These are phyloP conservation scores for Scelioninae gen. 2 DNA, from an alignment of 2,888 invertebrate genomes.

Conservation along the genomic window DNA sequence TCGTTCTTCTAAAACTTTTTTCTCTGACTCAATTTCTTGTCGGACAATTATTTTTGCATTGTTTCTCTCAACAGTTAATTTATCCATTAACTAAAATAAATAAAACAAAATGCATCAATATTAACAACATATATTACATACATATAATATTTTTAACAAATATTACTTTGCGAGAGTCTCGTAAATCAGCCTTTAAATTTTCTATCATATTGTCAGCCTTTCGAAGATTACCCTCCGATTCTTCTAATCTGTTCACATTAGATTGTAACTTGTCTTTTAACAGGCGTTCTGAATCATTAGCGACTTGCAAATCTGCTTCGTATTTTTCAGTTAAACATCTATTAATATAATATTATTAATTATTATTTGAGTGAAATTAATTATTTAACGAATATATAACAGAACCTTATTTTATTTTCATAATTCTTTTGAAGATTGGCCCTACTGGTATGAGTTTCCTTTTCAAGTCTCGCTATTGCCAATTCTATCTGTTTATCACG, in stretches of 20 bases:
- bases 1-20: conserved; percentile 79
- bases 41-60: conserved; percentile 79
- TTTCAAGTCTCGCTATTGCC: conserved; percentile 82
- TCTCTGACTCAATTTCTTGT: conserved; percentile 80
- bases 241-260: conserved; percentile 80
- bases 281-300: conserved; percentile 82
- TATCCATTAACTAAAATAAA: conserved; percentile 76
- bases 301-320: conserved; percentile 82
- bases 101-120: conserved; percentile 13
- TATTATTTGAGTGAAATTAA: background rate
- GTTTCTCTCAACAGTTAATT: conserved; percentile 78
- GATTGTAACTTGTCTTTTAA: conserved; percentile 82
- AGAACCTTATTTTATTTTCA: conserved; percentile 76
- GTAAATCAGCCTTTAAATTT: conserved; percentile 77
- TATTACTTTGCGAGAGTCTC: conserved; percentile 56
- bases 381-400: background rate
- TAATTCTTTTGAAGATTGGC: conserved; percentile 78
- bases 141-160: no score
- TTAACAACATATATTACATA: no score
- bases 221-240: conserved; percentile 80
- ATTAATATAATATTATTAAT: background rate
- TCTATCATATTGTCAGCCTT: conserved; percentile 79
- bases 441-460: conserved; percentile 80
- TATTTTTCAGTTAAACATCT: conserved; percentile 87
- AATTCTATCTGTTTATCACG: conserved; percentile 87